A percentile compares a stretch with the other conserved stretches of the same genome.
Conservation (phyloP, 1,140 invertebrate species). For the Drosophila chauvacae region DNA sequence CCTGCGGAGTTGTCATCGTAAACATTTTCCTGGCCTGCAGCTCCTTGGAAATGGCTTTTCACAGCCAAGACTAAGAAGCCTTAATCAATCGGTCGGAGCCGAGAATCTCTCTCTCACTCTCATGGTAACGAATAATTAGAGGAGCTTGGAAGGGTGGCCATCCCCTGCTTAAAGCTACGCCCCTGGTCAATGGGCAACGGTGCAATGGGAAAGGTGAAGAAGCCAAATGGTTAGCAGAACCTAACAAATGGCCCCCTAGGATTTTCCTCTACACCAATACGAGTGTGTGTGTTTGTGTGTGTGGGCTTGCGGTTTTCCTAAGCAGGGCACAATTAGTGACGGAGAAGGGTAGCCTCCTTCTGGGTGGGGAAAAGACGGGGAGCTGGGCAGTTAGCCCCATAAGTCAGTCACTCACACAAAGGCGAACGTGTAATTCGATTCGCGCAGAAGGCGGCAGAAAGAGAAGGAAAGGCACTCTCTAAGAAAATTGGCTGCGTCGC, state of each 20-base stretch:
- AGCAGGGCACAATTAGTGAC: conserved; percentile 70
- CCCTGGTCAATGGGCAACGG: conserved; percentile 18
- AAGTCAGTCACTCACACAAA: conserved; percentile 73
- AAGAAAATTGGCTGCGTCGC: conserved; percentile 73
- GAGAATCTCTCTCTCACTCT: neutral
- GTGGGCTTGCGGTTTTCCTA: conserved; percentile 50
- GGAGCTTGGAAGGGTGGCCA: neutral
- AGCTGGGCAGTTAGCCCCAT: conserved; percentile 74
- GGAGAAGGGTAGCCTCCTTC: neutral
- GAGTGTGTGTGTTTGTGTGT: neutral
- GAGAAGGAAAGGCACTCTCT: conserved; percentile 56
- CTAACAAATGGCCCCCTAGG: conserved; percentile 46
- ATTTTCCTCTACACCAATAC: conserved; percentile 4
- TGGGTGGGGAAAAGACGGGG: neutral
- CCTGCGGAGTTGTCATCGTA: neutral
- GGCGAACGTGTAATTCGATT: conserved; percentile 70
- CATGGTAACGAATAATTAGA: conserved; percentile 23
- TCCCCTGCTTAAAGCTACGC: conserved; percentile 6
- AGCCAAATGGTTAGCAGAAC: conserved; percentile 61
- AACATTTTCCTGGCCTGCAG: conserved; percentile 13
- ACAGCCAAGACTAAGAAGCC: conserved; percentile 8
- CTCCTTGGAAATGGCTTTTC: conserved; percentile 22
- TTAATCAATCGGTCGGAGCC: conserved; percentile 33
- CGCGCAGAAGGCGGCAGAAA: conserved; percentile 48
- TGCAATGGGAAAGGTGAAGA: conserved; percentile 48